A percentile compares a stretch with the other conserved stretches of the same genome.
phyloP scores from a whole-genome alignment of 1,140 invertebrate species.

The Teleopsis dalmanni region DNA sequence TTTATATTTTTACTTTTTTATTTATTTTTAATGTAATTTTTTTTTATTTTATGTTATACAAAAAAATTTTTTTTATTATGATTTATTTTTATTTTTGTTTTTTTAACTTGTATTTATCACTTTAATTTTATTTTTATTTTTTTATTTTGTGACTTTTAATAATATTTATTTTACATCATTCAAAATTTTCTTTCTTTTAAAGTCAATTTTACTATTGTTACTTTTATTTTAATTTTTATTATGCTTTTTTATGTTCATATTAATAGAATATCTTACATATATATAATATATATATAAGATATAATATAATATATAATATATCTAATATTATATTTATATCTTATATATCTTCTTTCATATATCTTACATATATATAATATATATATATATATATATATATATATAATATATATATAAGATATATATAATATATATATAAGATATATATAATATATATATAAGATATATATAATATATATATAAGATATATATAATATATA shows the following conservation, averaged over 20 bases:
- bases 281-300: not conserved
- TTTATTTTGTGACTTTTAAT: not conserved
- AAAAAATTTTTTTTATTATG: not conserved
- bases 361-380: not conserved
- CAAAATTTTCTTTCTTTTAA: not conserved
- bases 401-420: too few relatives aligned
- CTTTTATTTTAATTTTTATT: not conserved
- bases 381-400: not conserved
- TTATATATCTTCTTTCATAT: not conserved
- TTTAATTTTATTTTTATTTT: not conserved
- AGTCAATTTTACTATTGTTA: not conserved
- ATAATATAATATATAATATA: not conserved
- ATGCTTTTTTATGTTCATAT: not conserved
- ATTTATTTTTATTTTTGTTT: not conserved
- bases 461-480: too few relatives aligned
- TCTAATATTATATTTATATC: not conserved
- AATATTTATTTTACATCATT: not conserved
- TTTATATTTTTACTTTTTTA: not conserved
- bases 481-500: too few relatives aligned
- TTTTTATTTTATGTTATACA: not conserved
- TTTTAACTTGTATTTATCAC: not conserved
- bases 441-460: too few relatives aligned
- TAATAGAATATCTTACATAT: not conserved
- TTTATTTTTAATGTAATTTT: constrained; percentile 3
- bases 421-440: too few relatives aligned